These are phyloP conservation scores for Lucinisca nassula DNA, from an alignment of 2,888 invertebrate species.

Conservation along the genomic window DNA sequence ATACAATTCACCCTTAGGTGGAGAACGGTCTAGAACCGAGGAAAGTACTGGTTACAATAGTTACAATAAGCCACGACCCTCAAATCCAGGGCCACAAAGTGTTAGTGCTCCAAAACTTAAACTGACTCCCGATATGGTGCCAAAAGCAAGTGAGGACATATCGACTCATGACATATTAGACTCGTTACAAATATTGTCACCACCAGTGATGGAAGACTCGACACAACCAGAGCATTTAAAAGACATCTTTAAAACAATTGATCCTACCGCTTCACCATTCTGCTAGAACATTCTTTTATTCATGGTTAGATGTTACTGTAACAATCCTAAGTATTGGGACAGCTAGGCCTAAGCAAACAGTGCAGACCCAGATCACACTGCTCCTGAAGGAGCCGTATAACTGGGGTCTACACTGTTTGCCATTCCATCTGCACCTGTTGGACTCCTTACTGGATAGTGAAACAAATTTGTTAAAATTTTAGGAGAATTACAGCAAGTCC, in stretches of 20 bases:
- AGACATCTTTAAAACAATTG: constrained; percentile 88
- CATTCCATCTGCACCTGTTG: no score
- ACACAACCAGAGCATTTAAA: constrained; percentile 81
- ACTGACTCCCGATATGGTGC: constrained; percentile 13
- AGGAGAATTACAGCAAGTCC: no score
- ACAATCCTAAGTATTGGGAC: no score
- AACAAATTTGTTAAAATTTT: no score
- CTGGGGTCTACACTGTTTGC: no score
- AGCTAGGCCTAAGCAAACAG: no score
- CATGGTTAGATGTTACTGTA: no score
- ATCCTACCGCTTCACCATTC: constrained; percentile 88
- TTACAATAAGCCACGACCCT: constrained; percentile 81
- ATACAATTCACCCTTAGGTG: constrained; percentile 86
- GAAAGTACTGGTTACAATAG: constrained; percentile 78
- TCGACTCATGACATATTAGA: constrained; percentile 61
- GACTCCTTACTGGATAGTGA: no score
- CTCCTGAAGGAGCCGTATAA: no score
- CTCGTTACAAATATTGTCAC: constrained; percentile 65
- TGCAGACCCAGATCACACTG: no score
- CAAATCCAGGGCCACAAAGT: constrained; percentile 14
- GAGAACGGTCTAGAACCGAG: constrained; percentile 74
- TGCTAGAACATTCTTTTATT: constrained; percentile 76
- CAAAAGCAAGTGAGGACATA: constrained; percentile 43
- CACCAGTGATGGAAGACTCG: constrained; percentile 35
- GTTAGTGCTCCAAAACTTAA: constrained; percentile 1